These are phyloP conservation scores for Taurulus bubalis DNA, from an alignment of 2,113 vertebrate species.

Conservation along the genomic window DNA sequence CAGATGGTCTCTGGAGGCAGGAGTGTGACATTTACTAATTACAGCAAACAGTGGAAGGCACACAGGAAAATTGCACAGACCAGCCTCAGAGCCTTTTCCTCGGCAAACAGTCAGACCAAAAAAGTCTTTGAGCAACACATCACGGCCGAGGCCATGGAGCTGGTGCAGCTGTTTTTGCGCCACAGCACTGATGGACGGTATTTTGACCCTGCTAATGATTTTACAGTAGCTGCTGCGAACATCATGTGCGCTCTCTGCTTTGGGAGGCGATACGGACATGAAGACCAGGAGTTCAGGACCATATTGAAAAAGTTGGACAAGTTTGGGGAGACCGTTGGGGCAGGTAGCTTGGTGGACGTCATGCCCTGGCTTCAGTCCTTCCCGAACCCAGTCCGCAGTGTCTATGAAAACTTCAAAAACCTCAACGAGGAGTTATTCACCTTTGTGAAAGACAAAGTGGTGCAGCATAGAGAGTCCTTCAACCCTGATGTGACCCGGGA, in stretches of 20 bases:
- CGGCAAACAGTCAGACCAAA: constrained; percentile 82
- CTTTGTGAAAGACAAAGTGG: constrained; percentile 85
- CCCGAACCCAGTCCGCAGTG: constrained; percentile 88
- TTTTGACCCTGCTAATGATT: constrained; percentile 82
- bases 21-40: constrained; percentile 86
- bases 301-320: constrained; percentile 81
- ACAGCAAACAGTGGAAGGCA: constrained; percentile 85
- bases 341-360: constrained; percentile 89
- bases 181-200: constrained; percentile 72
- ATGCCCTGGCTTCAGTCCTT: constrained; percentile 91
- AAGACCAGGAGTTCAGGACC: constrained; percentile 85
- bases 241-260: constrained; percentile 90
- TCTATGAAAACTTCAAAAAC: constrained; percentile 87
- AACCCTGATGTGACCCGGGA: constrained; percentile 78
- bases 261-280: constrained; percentile 86
- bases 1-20: constrained; percentile 86
- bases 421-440: constrained; percentile 86
- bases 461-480: constrained; percentile 85
- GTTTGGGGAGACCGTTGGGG: constrained; percentile 89
- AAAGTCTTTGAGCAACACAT: constrained; percentile 85
- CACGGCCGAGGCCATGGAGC: constrained; percentile 82
- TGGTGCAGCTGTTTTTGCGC: constrained; percentile 80
- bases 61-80: constrained; percentile 86
- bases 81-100: constrained; percentile 85
- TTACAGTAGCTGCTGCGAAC: constrained; percentile 87